phyloP scores from a whole-genome alignment of 2,113 vertebrate genomes.

The Galbula dea region DNA sequence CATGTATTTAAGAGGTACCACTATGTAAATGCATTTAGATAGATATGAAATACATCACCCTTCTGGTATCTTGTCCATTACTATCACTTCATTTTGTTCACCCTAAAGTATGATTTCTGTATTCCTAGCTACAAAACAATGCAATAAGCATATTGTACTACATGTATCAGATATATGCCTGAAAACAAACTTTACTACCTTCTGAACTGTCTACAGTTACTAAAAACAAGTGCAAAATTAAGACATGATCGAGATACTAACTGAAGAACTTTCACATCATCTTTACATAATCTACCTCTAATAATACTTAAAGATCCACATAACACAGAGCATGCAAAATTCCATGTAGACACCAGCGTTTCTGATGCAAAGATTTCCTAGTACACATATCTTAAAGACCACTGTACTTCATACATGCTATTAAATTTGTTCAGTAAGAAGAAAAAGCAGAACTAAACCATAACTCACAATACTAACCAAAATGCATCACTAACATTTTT shows the following conservation, averaged over 20 bases:
- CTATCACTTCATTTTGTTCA: not conserved
- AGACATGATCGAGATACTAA: not conserved
- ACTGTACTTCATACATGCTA: not conserved
- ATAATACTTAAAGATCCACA: not conserved
- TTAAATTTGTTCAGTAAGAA: not conserved
- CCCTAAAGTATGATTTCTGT: not conserved
- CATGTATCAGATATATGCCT: not conserved
- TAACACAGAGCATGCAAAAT: not conserved
- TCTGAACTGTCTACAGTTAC: not conserved
- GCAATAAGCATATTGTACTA: not conserved
- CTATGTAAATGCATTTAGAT: rapidly evolving
- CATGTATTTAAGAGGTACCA: not conserved
- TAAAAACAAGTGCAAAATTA: not conserved
- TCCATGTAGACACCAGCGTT: not conserved
- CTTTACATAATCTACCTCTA: not conserved
- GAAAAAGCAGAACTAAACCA: not conserved
- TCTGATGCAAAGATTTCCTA: not conserved
- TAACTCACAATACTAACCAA: not conserved
- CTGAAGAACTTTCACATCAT: not conserved
- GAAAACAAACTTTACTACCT: not conserved
- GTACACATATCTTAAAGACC: not conserved
- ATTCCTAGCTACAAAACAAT: not conserved
- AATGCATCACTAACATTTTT: rapidly evolving
- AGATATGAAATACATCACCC: not conserved
- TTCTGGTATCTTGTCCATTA: not conserved